A percentile compares a stretch with the other conserved stretches of the same genome.
phyloP scores from a whole-genome alignment of 2,113 vertebrate genomes.

The Diadophis punctatus region DNA sequence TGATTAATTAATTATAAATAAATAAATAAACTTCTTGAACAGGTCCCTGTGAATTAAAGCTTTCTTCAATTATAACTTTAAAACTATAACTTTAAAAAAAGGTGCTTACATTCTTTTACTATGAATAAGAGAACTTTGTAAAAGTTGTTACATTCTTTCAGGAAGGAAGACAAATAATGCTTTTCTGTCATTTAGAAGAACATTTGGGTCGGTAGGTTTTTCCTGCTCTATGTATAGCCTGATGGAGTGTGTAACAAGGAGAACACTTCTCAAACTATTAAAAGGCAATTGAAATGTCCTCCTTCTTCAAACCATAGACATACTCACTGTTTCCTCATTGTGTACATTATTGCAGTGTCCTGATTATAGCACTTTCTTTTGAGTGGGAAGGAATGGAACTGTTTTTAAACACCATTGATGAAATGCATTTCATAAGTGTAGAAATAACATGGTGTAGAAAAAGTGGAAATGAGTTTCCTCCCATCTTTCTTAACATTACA shows the following conservation, averaged over 20 bases:
- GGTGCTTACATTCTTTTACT: background rate
- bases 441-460: background rate
- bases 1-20: background rate
- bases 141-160: background rate
- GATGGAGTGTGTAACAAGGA: background rate
- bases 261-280: background rate
- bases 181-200: background rate
- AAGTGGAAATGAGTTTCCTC: background rate
- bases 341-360: background rate
- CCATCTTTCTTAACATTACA: background rate
- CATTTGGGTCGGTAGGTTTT: background rate
- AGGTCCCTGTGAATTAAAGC: background rate
- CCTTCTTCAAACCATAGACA: background rate
- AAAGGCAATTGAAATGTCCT: background rate
- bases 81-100: no score
- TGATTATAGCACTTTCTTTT: background rate
- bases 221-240: background rate
- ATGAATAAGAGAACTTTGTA: background rate
- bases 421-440: background rate
- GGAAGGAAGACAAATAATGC: background rate
- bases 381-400: background rate
- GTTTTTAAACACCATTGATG: background rate
- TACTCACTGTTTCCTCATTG: background rate
- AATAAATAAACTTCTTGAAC: background rate
- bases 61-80: background rate